phyloP scores from a whole-genome alignment of 2,888 invertebrate species.

The Meiosimyza decipiens region DNA sequence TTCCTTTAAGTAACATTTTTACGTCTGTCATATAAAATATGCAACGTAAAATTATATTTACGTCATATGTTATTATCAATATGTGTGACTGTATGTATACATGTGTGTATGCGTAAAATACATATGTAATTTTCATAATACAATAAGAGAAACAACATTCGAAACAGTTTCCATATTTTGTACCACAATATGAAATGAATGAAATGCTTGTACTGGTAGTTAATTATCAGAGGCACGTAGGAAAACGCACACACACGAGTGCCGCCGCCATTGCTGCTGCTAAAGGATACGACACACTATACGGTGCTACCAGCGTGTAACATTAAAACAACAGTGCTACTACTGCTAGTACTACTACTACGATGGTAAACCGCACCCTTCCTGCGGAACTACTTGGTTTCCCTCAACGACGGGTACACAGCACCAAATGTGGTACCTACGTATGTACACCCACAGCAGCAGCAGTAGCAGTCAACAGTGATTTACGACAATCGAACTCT shows the following conservation, averaged over 20 bases:
- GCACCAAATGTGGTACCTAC: background rate
- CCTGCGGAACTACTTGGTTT: too few relatives aligned
- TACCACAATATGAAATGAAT: background rate
- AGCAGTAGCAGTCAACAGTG: slow-evolving; percentile 50
- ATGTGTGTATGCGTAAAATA: background rate
- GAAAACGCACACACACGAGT: slow-evolving; percentile 38
- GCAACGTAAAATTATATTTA: too few relatives aligned
- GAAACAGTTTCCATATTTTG: slow-evolving; percentile 38
- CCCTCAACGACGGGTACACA: background rate
- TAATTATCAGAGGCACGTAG: slow-evolving; percentile 47
- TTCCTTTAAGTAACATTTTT: too few relatives aligned
- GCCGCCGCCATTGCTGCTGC: slow-evolving; percentile 22
- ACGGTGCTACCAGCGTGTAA: slow-evolving; percentile 1
- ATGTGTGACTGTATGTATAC: background rate
- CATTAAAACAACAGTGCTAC: slow-evolving; percentile 25
- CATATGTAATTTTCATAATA: too few relatives aligned
- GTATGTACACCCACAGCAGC: slow-evolving; percentile 7
- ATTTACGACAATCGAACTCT: slow-evolving; percentile 59
- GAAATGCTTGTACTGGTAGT: slow-evolving; percentile 20
- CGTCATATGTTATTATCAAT: background rate
- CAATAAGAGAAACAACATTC: background rate
- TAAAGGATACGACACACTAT: too few relatives aligned
- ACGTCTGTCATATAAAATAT: too few relatives aligned
- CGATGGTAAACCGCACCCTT: too few relatives aligned
- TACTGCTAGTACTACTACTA: too few relatives aligned